These are phyloP conservation scores for Drosophila leonis DNA, from an alignment of 2,888 invertebrate genomes.

Conservation along the genomic window DNA sequence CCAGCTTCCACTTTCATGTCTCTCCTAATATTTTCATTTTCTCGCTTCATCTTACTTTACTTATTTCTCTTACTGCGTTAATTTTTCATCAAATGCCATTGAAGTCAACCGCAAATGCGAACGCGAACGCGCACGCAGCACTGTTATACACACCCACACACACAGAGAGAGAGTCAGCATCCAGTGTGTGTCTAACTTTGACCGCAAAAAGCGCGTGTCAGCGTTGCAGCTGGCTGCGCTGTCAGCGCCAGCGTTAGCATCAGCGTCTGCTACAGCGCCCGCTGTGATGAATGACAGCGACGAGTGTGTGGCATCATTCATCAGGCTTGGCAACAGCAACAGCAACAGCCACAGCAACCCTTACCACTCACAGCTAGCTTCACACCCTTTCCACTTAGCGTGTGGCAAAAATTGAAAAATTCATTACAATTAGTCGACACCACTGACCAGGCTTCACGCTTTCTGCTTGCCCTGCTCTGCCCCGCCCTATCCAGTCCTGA, in stretches of 20 bases:
- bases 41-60: constrained; percentile 10
- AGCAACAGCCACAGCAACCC: not conserved
- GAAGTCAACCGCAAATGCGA: constrained; percentile 61
- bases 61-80: constrained; percentile 24
- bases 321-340: constrained; percentile 49
- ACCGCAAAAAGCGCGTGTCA: constrained; percentile 75
- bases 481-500: too few relatives aligned
- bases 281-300: constrained; percentile 74
- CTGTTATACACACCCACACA: constrained; percentile 13
- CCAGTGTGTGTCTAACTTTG: constrained; percentile 45
- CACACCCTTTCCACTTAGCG: constrained; percentile 1
- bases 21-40: not conserved
- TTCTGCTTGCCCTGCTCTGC: not conserved
- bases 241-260: constrained; percentile 36
- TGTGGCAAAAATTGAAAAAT: constrained; percentile 70
- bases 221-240: constrained; percentile 29
- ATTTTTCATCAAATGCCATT: constrained; percentile 61
- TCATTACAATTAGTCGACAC: constrained; percentile 77
- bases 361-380: not conserved
- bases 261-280: constrained; percentile 32
- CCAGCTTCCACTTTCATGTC: not conserved
- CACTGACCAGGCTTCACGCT: constrained; percentile 38
- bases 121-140: constrained; percentile 20
- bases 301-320: constrained; percentile 76
- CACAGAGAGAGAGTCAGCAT: not conserved